These are phyloP conservation scores for Marmota flaviventris DNA, from an alignment of 2,113 vertebrate species.

Conservation along the genomic window DNA sequence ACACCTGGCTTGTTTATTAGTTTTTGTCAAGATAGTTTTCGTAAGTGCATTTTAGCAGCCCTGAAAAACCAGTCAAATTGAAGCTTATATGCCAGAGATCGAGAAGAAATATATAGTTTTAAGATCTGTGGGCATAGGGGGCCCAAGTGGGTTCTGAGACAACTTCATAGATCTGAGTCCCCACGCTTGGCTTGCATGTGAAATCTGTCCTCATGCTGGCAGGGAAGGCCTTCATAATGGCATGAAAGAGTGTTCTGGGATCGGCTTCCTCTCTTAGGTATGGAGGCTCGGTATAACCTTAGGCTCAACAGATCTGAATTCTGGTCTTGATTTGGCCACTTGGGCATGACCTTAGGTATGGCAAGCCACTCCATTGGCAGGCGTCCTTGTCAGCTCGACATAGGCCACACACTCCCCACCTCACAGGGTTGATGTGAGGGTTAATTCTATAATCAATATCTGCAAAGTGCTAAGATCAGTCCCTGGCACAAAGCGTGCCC, in stretches of 20 bases:
- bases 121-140: background rate
- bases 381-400: background rate
- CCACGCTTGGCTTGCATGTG: background rate
- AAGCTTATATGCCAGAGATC: background rate
- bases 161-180: background rate
- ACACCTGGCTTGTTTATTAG: too few relatives aligned
- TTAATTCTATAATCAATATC: background rate
- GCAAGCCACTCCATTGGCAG: background rate
- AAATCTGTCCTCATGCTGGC: background rate
- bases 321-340: background rate
- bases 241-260: background rate
- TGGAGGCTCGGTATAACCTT: background rate
- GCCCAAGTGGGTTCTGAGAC: background rate
- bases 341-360: background rate
- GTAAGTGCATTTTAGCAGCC: background rate
- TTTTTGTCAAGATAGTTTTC: conserved; percentile 3
- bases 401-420: background rate
- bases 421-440: background rate
- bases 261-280: too few relatives aligned
- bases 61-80: background rate
- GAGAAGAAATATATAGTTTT: background rate
- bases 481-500: background rate
- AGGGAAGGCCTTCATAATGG: background rate
- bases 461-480: background rate
- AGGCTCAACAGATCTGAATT: background rate